phyloP scores from a whole-genome alignment of 2,797 vertebrate genomes.

The Pantherophis vulpinus region DNA sequence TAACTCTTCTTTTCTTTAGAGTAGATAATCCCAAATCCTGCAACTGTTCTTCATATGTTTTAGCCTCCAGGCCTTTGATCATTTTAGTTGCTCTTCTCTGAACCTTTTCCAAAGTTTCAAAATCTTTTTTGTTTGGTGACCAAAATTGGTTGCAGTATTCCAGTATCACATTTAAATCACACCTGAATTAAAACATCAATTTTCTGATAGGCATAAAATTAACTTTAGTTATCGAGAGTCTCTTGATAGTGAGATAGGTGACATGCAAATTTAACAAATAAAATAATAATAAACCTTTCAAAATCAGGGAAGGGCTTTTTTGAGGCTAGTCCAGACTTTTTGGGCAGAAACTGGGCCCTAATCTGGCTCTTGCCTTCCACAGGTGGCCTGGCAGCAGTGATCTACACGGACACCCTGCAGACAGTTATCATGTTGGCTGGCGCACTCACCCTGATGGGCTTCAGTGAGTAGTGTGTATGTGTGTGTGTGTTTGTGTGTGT shows the following conservation, averaged over 20 bases:
- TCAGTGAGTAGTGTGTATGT: conserved; percentile 80
- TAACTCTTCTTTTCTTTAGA: too few relatives aligned
- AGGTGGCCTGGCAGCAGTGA: conserved; percentile 97
- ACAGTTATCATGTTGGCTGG: conserved; percentile 90
- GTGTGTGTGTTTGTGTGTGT: too few relatives aligned
- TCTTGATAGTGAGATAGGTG: neutral
- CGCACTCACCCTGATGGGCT: conserved; percentile 86
- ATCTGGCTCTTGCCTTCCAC: neutral
- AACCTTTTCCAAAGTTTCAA: too few relatives aligned
- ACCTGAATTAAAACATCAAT: neutral
- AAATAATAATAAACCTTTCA: neutral
- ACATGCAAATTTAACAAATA: neutral
- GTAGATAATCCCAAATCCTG: too few relatives aligned
- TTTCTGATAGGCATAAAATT: neutral
- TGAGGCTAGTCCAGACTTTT: neutral
- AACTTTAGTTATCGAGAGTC: neutral
- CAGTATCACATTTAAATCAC: neutral
- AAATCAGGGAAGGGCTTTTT: neutral
- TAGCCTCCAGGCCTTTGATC: too few relatives aligned
- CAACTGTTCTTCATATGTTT: rapidly evolving
- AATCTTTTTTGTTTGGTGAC: too few relatives aligned
- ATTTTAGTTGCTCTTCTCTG: too few relatives aligned
- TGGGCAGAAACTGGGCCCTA: rapidly evolving
- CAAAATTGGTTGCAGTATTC: too few relatives aligned
- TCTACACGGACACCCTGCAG: conserved; percentile 94